Conservation (phyloP, 2,797 vertebrate genomes). For the Sebastes minor region DNA sequence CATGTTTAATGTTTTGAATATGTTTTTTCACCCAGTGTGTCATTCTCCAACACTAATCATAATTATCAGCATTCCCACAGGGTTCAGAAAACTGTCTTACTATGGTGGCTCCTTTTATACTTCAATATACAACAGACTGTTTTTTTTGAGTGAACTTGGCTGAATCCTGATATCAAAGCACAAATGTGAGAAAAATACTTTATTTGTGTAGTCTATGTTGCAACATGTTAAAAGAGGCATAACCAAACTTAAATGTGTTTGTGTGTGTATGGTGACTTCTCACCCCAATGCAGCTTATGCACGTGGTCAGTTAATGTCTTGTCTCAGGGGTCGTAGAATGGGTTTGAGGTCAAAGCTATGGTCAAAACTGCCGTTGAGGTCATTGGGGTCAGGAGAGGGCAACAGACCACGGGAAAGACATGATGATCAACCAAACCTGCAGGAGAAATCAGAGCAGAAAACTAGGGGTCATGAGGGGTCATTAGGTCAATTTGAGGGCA, state of each 20-base stretch:
- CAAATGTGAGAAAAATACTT: background rate
- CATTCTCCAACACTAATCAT: background rate
- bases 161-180: background rate
- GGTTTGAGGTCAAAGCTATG: constrained; percentile 51
- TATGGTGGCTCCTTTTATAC: background rate
- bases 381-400: constrained; percentile 61
- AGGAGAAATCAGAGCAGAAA: constrained; percentile 32
- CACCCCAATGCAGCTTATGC: constrained; percentile 72
- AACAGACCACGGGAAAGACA: constrained; percentile 51
- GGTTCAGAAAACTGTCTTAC: background rate
- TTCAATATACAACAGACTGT: background rate
- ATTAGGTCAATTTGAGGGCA: background rate
- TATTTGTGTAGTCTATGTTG: background rate
- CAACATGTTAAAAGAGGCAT: background rate
- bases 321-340: constrained; percentile 49
- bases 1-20: background rate
- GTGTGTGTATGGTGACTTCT: constrained; percentile 21
- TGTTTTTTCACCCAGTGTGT: background rate
- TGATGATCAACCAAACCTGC: constrained; percentile 54
- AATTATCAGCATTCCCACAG: background rate
- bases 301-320: constrained; percentile 53
- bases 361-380: constrained; percentile 56
- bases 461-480: background rate
- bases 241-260: background rate
- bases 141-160: background rate